Base-by-base conservation (phyloP, 1,140 invertebrate genomes). In the Psilanteris sp. region DNA sequence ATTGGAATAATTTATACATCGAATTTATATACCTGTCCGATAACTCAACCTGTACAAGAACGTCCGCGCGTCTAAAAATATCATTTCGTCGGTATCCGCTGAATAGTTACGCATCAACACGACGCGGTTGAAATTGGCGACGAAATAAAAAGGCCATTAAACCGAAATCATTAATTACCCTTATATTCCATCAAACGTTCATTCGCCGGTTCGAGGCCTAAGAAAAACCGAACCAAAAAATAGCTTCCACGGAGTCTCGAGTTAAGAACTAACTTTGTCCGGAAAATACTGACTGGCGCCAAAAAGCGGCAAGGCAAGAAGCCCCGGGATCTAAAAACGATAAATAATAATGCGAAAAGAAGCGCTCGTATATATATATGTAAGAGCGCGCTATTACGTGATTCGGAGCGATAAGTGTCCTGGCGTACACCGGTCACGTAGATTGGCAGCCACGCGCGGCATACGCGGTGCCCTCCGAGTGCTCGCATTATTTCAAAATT, bases 401-500 rank as follows among this genome's bases (percentile, higher is more conserved):
- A 61, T 61, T 62, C 46, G 29, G 55, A 61, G 55, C 55, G 67
- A 71, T 48, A 73, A 67, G 61, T 61, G 32, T 31, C 27, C 50
- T 9, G 43, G 54, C 27, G 39, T 77, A 78, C 62, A 75, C 72
- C 46, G 57, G 59, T 80, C 77, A 80, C 79, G 79, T 81, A 79
- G 57, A 64, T 16, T 11, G 54, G 57, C 20, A 52, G 80, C 80
- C 77, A 79, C 67, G 76, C 70, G 67, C 67, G 66, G 54, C 70
- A 61, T 52, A 37, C 62, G 62, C 48, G 57, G 61, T 54, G 41
- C 48, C 67, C 62, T 54, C 66, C 61, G 50, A 66, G 66, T 68
- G 61, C 75, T 77, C 73, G 73, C 72, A 76, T 79, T 79, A 81
- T 77, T 78, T 73, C 55, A 72, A 81, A 82, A 82, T 79, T 79